Base-by-base conservation (phyloP, 2,888 invertebrate genomes). In the Campoletis raptor region DNA sequence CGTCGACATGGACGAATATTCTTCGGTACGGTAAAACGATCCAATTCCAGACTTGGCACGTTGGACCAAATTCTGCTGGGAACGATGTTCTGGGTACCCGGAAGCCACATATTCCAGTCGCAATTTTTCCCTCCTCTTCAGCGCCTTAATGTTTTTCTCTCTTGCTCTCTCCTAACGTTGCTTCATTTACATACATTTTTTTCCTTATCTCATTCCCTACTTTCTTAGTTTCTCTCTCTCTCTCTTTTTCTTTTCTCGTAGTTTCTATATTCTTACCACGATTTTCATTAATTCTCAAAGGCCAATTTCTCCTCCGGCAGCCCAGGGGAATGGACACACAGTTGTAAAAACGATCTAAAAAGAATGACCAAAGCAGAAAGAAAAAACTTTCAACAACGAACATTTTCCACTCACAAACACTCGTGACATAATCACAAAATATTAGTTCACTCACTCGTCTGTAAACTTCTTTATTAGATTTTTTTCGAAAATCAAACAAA, bases 1-100 rank as follows among this genome's bases (percentile, higher is more conserved):
- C 73, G 42, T 45, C 42, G 37, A 42, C 54, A 64, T 40, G 54
- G 45, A 74, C 52, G 73, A 77, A 72, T 78, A 82, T 81, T 79
- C 78, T 79, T 84, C 84, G 74, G 82, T 86, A 82, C 84, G 81
- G 74, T 84, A 74, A 84, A 84, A 84, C 78, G 66, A 67, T 86
- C 67, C 74, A 77, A 84, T 81, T 81, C 78, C 69, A 82, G 81
- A 86, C 74, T 84, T 84, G 86, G 86, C 86, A 84, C 79, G 52
- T 70, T 40, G 48, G 69, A 76, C 40, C 64, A 78, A 81, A 79
- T 70, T 79, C 67, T 48, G 76, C 81, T 64, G 37, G 64, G 69
- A 84, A 84, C 78, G 52, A 48, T 73, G 69, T 74, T 40, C 70
- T 57, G 48, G 37, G 61, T 72, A 76, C 66, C 80, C 80, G 83